phyloP scores from a whole-genome alignment of 2,888 invertebrate genomes.

The Eilema caniola region DNA sequence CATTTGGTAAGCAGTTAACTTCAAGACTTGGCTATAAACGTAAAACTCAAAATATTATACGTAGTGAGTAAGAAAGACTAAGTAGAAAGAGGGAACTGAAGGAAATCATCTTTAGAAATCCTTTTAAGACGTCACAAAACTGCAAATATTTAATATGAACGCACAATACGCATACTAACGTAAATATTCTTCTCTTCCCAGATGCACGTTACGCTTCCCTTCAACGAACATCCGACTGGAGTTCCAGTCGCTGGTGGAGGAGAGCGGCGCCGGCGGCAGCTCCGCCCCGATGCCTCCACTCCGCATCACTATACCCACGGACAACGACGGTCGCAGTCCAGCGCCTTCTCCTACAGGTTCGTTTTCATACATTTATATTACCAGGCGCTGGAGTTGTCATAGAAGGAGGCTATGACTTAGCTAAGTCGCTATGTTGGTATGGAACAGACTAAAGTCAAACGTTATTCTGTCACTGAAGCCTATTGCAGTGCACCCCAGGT shows the following conservation, averaged over 20 bases:
- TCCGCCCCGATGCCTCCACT: constrained; percentile 90
- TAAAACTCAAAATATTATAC: no score
- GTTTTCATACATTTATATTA: neutral
- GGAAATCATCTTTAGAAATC: no score
- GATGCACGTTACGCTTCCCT: constrained; percentile 98
- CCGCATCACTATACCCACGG: constrained; percentile 94
- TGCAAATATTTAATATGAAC: no score
- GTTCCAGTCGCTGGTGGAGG: constrained; percentile 97
- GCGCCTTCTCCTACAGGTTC: constrained; percentile 96
- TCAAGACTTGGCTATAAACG: no score
- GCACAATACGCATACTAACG: neutral
- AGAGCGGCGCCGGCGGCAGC: constrained; percentile 86
- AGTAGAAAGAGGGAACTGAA: no score
- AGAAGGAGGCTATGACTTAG: neutral
- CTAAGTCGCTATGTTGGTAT: no score
- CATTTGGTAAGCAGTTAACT: no score
- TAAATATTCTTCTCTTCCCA: constrained; percentile 74
- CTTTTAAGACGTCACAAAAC: neutral
- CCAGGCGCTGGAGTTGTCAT: neutral
- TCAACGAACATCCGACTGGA: constrained; percentile 98
- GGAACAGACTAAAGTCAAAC: no score
- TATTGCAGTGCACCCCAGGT: no score
- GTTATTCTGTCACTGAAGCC: no score
- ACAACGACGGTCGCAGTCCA: constrained; percentile 91
- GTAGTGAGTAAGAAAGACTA: no score